Base-by-base conservation (phyloP, 2,888 invertebrate species). In the Slavum lentiscoides region DNA sequence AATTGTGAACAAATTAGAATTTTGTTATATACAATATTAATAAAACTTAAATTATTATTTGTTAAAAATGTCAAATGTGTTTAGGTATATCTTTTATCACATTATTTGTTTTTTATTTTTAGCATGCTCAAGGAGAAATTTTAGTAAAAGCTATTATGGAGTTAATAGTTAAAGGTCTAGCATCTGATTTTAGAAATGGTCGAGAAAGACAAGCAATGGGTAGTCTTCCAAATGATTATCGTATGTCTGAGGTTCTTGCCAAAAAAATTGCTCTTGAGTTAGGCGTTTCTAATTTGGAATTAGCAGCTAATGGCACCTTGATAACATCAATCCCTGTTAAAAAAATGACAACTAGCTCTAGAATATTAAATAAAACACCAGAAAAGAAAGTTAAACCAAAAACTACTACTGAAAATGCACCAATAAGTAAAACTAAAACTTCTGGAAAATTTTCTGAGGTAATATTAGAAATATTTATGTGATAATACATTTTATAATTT, bases 121-220 rank as follows among this genome's bases (percentile, higher is more conserved):
- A 80, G 80, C 80, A 80, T 58, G 15, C 64, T 23, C 72, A 58
- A 80, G 80, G 80, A 43, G 72, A 80, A 23, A 72, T 80, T 58
- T 58, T 80, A 58, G 72, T 80, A 1, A 72, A 80, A 72, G 72
- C 80, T 39, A 80, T 80, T 66, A 80, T 80, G 70, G 80, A 80
- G 30, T 66, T 80, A 43, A 80, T 80, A 39, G 55, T 80, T 15
- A 80, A 72, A 80, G 72, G 72, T 23, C 13, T 80, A 58, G 64
- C 72, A 58, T 49, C 70, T n/a, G 80, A 80, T 58, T 80, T 80
- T 43, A 80, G 9, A 72, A 80, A 70, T 72, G 72, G 80, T 9
- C 64, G 72, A 58, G 80, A 80, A 80, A 72, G 70, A 72, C 80
- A 80, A 80, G 80, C 70, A n/a, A 80, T 72, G 64, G 80, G 80